A percentile compares a stretch with the other conserved stretches of the same genome.
Evolutionary conservation across 2,113 vertebrate genomes (phyloP).

Genomic region (Thalassarche chlororhynchos): DNA sequence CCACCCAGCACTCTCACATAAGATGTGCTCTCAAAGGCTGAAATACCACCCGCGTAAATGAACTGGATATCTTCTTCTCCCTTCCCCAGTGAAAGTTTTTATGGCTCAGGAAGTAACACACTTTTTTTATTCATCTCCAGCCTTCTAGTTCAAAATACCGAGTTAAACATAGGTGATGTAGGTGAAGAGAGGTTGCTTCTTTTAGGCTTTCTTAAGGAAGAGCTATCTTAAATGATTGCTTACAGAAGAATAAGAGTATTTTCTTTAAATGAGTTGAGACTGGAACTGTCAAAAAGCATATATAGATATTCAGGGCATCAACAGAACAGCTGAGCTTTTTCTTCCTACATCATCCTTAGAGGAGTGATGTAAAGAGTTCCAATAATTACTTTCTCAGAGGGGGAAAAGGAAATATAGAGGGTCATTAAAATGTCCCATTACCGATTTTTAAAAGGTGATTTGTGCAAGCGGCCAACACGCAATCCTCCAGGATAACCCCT

Average conservation of each 20-base stretch:
- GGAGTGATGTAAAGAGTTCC: neutral
- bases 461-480: neutral
- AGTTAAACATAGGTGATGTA: neutral
- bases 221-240: neutral
- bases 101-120: neutral
- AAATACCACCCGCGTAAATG: neutral
- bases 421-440: constrained; percentile 29
- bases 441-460: neutral
- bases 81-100: neutral
- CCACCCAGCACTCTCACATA: neutral
- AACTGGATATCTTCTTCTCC: neutral
- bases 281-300: neutral
- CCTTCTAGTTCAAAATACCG: neutral
- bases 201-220: neutral
- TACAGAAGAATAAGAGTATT: neutral
- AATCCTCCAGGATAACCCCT: neutral
- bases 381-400: neutral
- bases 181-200: neutral
- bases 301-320: neutral
- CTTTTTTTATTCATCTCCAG: neutral
- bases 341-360: neutral
- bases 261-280: neutral
- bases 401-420: neutral
- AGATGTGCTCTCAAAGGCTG: neutral
- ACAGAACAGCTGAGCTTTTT: neutral